Evolutionary conservation across 2,888 invertebrate species (phyloP), one percentile per base, ranked within the genome.

Genomic region (Calliopum simillimum): DNA sequence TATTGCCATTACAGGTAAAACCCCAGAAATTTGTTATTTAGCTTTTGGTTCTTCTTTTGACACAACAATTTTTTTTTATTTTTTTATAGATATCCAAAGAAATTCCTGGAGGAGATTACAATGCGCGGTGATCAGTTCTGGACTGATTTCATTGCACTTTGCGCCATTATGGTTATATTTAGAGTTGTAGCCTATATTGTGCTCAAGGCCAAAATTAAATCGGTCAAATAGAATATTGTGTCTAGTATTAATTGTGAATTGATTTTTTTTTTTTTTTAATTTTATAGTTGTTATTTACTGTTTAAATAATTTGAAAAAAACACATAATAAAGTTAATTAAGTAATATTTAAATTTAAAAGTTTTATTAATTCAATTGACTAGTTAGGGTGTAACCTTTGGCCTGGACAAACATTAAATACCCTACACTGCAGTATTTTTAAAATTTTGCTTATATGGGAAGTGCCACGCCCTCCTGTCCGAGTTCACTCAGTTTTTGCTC

Each of bases 31-130:
- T 41, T 58, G 47, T 12, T 12, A 16, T 47, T 55, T 51, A n/a
- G n/a, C n/a, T n/a, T n/a, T n/a, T n/a, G n/a, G n/a, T 44, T 64
- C 41, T 16, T 41, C 51, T 51, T 21, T 8, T 33, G 33, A 5
- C 33, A 41, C 46, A 41, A 13, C 47, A 62, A 4, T 12, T 68
- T 25, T 44, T 14, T 51, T 62, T 63, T 68, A 16, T 46, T 71
- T 65, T 53, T 19, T 78, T 79, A 2, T 82, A 93, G 91, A 82
- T 91, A 93, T 77, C 94, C 96, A 0, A 86, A 88, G 49, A 93
- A 93, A 81, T 95, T 98, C 83, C 88, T 98, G 41, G 88, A 90
- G 6, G 94, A 95, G 79, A 91, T 98, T 66, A 93, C 94, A 66
- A 92, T 95, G 90, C 87, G 88, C 0, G 91, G 92, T 0, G 92